Evolutionary conservation across 2,888 invertebrate genomes (phyloP), one percentile per base, ranked within the genome.

Genomic region (Archips xylosteana): DNA sequence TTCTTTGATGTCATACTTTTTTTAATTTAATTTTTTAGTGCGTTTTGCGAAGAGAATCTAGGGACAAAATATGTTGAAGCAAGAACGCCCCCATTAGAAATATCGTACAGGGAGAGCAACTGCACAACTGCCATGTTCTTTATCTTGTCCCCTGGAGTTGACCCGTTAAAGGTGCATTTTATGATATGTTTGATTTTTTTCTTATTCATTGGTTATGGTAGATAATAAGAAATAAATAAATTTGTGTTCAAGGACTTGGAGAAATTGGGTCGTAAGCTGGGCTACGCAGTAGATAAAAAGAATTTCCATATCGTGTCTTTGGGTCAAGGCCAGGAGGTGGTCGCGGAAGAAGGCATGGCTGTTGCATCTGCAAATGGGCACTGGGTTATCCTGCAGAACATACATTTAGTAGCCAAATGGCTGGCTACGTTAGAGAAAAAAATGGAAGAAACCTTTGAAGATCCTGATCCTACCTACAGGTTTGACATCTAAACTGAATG

Each of bases 311-410:
- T 98, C 81, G 97, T 99, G 3, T 98, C 99, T 0, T 91, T 99
- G 49, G 99, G 99, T 0, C 99, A 99, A 89, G 99, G 99, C 0
- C 99, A 99, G 87, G 99, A 99, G 90, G 93, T 97, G 2, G 97
- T 99, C 0, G 99, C 99, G 0, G 99, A 99, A 86, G 95, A 96
- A 77, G 97, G 98, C 0, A 97, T 99, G 96, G 96, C 96, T 63
- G 84, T 96, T 0, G 97, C 98, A 0, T 95, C 97, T 0, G 92
- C 89, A 54, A 85, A 96, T 51, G 99, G 99, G 0, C 97, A 99
- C 82, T 99, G 99, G 99, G 98, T 99, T 23, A 97, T 99, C 74
- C 91, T 99, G 61, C 97, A 99, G 94, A 99, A 99, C 87, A 96
- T 99, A 74, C 99, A 99, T 91, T 95, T 99, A 76, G 99, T 99